Base-by-base conservation (phyloP, 2,113 vertebrate genomes). In the Hepsetus odoe region DNA sequence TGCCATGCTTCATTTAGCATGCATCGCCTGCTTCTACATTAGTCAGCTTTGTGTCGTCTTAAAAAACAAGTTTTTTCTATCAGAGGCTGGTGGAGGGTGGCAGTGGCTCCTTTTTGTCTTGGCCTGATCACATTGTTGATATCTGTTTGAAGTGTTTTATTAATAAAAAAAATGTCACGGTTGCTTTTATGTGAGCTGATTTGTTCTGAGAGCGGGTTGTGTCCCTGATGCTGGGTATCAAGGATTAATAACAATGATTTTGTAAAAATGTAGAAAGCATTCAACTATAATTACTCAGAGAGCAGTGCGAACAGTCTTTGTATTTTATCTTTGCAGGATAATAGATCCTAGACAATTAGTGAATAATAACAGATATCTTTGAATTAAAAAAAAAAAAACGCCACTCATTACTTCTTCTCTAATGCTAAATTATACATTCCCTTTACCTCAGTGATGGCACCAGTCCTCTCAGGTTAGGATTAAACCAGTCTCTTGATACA, bases 1-100 rank as follows among this genome's bases (percentile, higher is more conserved):
- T 51, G 42, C 14, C 40, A 49, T n/a, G 67, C 67, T 70, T 49
- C 67, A 70, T 70, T 70, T 49, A 70, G 44, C 44, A 51, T 32
- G 38, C 66, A 30, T 49, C 28, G 12, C 24, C 42, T 30, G 8
- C 44, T 13, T 55, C 51, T 11, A 24, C 51, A 55, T 55, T 24
- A 55, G 9, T 55, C 51, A 55, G 46, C 51, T 55, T 22, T 11
- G n/a, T 24, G 51, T 24, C 51, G 11, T 22, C 35, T 22, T 66
- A 42, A 66, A 66, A 38, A 66, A n/a, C 69, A 69, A 42, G 16
- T 22, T 56, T 28, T 20, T 20, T 44, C 30, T 76, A n/a, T 66
- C n/a, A 26, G 4, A 46, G n/a, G n/a, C 33, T 9, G 16, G 20
- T 61, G 38, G n/a, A 35, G 16, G 16, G 20, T 61, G 38, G 16